A percentile compares a stretch with the other conserved stretches of the same genome.
These are phyloP conservation scores for Caenorhabditis wallacei DNA, from an alignment of 2,888 invertebrate genomes.

Conservation along the genomic window DNA sequence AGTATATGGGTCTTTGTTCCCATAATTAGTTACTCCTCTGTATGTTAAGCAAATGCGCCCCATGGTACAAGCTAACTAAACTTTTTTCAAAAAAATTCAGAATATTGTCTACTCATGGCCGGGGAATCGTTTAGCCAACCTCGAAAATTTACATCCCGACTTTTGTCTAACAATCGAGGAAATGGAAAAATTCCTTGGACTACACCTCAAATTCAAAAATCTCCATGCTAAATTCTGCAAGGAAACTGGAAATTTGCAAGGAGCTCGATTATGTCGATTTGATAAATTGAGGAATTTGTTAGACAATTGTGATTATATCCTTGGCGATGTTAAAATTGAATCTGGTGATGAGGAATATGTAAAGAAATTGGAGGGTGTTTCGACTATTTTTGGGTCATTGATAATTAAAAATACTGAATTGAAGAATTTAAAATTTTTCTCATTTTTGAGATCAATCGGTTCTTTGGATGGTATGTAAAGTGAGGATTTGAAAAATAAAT, in stretches of 20 bases:
- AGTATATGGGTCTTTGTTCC: no score
- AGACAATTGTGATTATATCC: not conserved
- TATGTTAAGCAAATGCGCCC: no score
- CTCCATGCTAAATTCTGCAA: slow-evolving; percentile 3
- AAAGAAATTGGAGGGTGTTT: not conserved
- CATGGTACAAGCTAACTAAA: no score
- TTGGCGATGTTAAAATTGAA: not conserved
- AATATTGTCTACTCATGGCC: not conserved
- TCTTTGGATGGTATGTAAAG: not conserved
- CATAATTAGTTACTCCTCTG: no score
- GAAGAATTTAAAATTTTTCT: not conserved
- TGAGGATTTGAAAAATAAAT: not conserved
- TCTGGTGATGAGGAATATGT: slow-evolving; percentile 7
- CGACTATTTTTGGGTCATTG: not conserved
- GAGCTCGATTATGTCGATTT: not conserved
- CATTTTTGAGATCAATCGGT: not conserved
- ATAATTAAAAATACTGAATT: not conserved
- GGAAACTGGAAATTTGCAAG: not conserved
- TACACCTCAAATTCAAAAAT: not conserved
- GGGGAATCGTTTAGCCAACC: not conserved
- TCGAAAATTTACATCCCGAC: slow-evolving; percentile 7
- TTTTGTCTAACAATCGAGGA: slow-evolving; percentile 11
- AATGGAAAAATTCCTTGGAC: not conserved
- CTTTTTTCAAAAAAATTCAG: not conserved
- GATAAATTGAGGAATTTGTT: not conserved